Evolutionary conservation across 2,113 vertebrate genomes (phyloP), one percentile per base, ranked within the genome.

Genomic region (Cryptotis parvus): DNA sequence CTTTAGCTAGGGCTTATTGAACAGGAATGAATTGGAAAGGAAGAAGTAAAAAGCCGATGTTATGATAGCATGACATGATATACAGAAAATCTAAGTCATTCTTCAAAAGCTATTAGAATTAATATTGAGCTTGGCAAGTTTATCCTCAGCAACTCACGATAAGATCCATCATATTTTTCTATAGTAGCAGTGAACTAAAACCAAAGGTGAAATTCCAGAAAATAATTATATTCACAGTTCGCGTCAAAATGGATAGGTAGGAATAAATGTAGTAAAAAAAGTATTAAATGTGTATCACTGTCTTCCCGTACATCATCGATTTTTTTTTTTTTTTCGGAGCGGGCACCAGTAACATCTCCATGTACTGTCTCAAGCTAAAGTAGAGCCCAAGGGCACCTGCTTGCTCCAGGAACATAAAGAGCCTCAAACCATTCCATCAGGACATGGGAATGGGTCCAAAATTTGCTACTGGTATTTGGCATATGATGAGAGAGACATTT

Each of bases 91-190:
- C 22, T 27, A 84, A 68, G n/a, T 49, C 35, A 66, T 43, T 78
- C 45, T 49, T 49, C 10, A 63, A 83, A 82, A 90, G 33, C 4
- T 52, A 63, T 68, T 65, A 35, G 20, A 86, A 81, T 15, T 81
- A 85, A 65, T 43, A 55, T 4, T 7, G 2, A 89, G 20, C 35
- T 92, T n/a, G 70, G 39, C 29, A 84, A 84, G 33, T 89, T 89
- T 68, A 75, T 11, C 45, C 9, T n/a, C 45, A 49, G 45, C 45
- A 49, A 49, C 9, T n/a, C n/a, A 10, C 45, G 2, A 49, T 10
- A 87, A 91, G 72, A 70, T 77, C 14, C 27, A n/a, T 37, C 87
- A 3, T 69, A 87, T 75, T 92, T 92, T 69, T 92, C 45, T 52
- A 92, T 9, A 72, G 15, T 63, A 84, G 55, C 72, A 89, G n/a